These are phyloP conservation scores for Bemisia tabaci DNA, from an alignment of 1,140 invertebrate genomes.

Conservation along the genomic window DNA sequence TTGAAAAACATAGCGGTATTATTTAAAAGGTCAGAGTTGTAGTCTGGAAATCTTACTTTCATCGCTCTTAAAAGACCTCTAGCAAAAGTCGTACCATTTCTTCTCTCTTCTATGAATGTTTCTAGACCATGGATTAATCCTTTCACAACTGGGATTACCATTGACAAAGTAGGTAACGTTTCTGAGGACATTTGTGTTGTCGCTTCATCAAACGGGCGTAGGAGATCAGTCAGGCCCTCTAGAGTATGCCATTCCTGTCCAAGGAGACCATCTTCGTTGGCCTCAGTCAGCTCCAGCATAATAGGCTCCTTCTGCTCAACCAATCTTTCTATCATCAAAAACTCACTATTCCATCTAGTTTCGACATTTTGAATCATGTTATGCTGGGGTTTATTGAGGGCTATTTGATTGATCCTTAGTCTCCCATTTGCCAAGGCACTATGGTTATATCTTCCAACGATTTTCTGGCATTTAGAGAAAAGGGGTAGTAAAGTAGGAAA, in stretches of 20 bases:
- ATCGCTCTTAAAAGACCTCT: slow-evolving; percentile 3
- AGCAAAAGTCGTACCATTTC: not conserved
- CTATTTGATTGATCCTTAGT: slow-evolving; percentile 16
- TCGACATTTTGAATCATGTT: slow-evolving; percentile 21
- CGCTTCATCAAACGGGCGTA: slow-evolving; percentile 4
- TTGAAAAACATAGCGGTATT: slow-evolving; percentile 5
- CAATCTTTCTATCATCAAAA: slow-evolving; percentile 21
- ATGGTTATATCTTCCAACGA: slow-evolving; percentile 5
- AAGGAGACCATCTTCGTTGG: not conserved
- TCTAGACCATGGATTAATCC: slow-evolving; percentile 2
- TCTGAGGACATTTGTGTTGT: slow-evolving; percentile 1
- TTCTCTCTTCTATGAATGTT: not conserved
- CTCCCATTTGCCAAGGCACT: slow-evolving; percentile 11
- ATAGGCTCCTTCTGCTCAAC: slow-evolving; percentile 18
- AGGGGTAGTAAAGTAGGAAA: slow-evolving; percentile 8
- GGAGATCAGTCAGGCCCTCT: not conserved
- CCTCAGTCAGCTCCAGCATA: slow-evolving; percentile 7
- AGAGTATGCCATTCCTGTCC: slow-evolving; percentile 1
- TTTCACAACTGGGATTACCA: slow-evolving; percentile 9
- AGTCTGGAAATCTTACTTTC: slow-evolving; percentile 6
- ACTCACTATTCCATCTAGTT: slow-evolving; percentile 22
- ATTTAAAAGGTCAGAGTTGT: not conserved
- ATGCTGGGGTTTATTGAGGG: slow-evolving; percentile 16
- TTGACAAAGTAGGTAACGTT: slow-evolving; percentile 4
- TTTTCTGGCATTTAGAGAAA: slow-evolving; percentile 13